Evolutionary conservation across 1,140 invertebrate species (phyloP).

Genomic region (Halyomorpha halys): DNA sequence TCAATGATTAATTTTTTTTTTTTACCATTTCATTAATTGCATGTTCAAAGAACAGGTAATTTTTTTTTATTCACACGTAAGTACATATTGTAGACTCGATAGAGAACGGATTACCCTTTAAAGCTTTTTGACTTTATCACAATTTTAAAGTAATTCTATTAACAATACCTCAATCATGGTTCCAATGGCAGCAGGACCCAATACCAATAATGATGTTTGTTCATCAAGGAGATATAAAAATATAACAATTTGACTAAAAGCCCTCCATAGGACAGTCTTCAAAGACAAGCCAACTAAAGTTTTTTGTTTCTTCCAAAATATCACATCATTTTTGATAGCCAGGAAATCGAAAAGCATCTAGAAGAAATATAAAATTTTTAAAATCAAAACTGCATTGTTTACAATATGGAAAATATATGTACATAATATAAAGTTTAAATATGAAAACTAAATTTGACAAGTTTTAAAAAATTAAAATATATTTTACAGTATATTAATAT

Average conservation of each 20-base stretch:
- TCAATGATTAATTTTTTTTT: no score
- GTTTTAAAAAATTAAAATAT: no score
- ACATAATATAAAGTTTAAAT: no score
- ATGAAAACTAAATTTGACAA: no score
- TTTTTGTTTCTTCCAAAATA: slow-evolving; percentile 78
- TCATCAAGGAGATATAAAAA: slow-evolving; percentile 90
- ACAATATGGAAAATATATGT: no score
- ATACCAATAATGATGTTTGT: slow-evolving; percentile 78
- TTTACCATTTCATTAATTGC: no score
- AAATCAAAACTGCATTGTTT: no score
- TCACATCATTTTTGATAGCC: slow-evolving; percentile 96
- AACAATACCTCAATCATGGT: slow-evolving; percentile 68
- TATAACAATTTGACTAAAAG: slow-evolving; percentile 85
- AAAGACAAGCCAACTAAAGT: slow-evolving; percentile 82
- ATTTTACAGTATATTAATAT: no score
- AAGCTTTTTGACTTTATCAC: neutral
- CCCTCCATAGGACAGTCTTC: slow-evolving; percentile 81
- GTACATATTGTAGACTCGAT: no score
- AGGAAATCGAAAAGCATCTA: slow-evolving; percentile 92
- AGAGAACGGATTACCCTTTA: no score
- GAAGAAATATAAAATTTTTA: slow-evolving; percentile 34
- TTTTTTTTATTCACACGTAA: no score
- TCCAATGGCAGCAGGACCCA: slow-evolving; percentile 77
- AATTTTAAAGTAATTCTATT: slow-evolving; percentile 11
- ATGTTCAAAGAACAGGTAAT: no score